These are phyloP conservation scores for Nebria ingens DNA, from an alignment of 1,140 invertebrate species.

Conservation along the genomic window DNA sequence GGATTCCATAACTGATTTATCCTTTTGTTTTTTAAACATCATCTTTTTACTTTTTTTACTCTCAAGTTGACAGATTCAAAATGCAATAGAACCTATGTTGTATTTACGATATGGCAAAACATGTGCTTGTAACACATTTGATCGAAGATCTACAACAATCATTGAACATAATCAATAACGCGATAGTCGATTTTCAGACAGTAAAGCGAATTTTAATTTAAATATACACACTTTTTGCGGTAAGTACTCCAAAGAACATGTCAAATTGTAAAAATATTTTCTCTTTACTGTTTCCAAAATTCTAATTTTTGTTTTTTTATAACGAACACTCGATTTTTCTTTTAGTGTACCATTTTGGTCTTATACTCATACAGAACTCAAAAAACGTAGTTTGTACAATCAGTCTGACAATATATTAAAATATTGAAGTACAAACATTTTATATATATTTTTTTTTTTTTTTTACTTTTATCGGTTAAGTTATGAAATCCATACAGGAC, in stretches of 20 bases:
- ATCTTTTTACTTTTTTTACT: too few species aligned
- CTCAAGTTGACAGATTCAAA: too few species aligned
- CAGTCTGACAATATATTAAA: neutral
- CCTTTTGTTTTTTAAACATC: too few species aligned
- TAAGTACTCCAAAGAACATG: neutral
- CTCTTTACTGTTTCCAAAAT: neutral
- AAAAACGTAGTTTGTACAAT: neutral
- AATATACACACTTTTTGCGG: neutral
- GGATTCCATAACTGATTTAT: slow-evolving; percentile 25
- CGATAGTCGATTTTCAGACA: too few species aligned
- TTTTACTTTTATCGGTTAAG: slow-evolving; percentile 12
- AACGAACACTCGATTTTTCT: neutral
- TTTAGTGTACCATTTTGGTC: too few species aligned
- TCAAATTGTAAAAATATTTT: neutral
- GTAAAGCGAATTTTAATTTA: neutral
- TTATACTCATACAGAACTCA: too few species aligned
- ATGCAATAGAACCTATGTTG: too few species aligned
- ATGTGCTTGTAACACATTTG: neutral
- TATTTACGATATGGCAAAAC: neutral
- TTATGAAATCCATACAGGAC: slow-evolving; percentile 21
- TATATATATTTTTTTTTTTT: too few species aligned
- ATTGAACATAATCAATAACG: neutral
- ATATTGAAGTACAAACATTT: slow-evolving; percentile 14
- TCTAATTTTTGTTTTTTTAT: neutral
- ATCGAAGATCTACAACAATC: neutral